Percentiles rank a stretch among this genome's conserved stretches.
Evolutionary conservation across 1,140 invertebrate genomes (phyloP).

Genomic region (Meloidogyne exigua): DNA sequence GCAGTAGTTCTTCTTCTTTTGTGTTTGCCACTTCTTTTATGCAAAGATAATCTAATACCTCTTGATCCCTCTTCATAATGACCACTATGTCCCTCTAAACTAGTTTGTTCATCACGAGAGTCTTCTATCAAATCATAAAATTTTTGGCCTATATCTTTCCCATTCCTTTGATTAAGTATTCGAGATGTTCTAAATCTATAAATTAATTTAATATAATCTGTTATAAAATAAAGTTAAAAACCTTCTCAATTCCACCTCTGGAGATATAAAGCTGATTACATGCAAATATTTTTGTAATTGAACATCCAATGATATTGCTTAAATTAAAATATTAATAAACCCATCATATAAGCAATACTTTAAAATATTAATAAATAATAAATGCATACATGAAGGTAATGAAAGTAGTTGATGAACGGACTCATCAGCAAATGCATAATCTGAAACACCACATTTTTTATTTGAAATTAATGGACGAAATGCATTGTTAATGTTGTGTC

Average conservation of each 20-base stretch:
- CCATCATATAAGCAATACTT: no score
- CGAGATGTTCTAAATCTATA: conserved; percentile 16
- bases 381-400: conserved; percentile 1
- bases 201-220: not conserved
- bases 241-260: conserved; percentile 24
- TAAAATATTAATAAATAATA: not conserved
- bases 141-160: not conserved
- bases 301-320: conserved; percentile 24
- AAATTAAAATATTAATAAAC: not conserved
- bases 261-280: conserved; percentile 14
- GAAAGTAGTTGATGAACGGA: conserved; percentile 13
- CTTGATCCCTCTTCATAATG: not conserved
- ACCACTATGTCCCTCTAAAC: not conserved
- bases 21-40: not conserved
- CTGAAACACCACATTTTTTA: conserved; percentile 10
- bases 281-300: conserved; percentile 27
- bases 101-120: conserved; percentile 4
- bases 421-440: conserved; percentile 10
- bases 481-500: not conserved
- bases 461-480: conserved; percentile 16
- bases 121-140: conserved; percentile 26
- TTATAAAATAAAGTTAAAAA: not conserved
- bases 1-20: not conserved
- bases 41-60: conserved; percentile 9
- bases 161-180: not conserved